Conservation (phyloP, 2,113 vertebrate genomes). For the Clarias gariepinus region DNA sequence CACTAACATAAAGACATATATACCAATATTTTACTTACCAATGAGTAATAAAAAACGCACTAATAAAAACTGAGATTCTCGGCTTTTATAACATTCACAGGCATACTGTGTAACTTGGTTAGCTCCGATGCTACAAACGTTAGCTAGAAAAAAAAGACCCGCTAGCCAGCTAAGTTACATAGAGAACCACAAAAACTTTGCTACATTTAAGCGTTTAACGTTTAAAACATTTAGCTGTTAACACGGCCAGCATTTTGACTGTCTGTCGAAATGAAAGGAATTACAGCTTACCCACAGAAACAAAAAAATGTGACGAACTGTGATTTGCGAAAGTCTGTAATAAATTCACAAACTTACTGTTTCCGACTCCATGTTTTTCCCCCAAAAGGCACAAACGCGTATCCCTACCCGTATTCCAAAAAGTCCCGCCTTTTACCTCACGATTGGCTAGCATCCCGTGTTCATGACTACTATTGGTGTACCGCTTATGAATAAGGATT, state of each 20-base stretch:
- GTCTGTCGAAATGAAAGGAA: background rate
- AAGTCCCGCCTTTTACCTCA: background rate
- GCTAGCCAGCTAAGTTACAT: conserved; percentile 18
- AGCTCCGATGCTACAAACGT: conserved; percentile 24
- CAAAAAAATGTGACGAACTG: background rate
- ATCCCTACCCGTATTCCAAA: background rate
- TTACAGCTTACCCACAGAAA: background rate
- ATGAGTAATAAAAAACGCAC: background rate
- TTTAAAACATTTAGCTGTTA: background rate
- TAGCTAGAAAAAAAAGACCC: conserved; percentile 10
- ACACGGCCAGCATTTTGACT: background rate
- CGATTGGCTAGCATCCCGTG: background rate
- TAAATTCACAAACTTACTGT: conserved; percentile 39
- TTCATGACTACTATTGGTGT: background rate
- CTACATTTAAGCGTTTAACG: background rate
- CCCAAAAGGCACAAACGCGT: background rate
- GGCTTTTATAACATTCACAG: background rate
- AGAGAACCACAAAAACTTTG: conserved; percentile 7
- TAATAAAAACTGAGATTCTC: background rate
- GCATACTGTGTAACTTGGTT: background rate
- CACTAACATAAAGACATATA: background rate
- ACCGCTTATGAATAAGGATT: background rate
- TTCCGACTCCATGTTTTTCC: conserved; percentile 37
- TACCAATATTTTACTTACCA: no score
- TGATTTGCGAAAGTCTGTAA: background rate